Percentiles rank a stretch among this genome's conserved stretches.
phyloP scores from a whole-genome alignment of 2,113 vertebrate species.

The Calidris pygmaea region DNA sequence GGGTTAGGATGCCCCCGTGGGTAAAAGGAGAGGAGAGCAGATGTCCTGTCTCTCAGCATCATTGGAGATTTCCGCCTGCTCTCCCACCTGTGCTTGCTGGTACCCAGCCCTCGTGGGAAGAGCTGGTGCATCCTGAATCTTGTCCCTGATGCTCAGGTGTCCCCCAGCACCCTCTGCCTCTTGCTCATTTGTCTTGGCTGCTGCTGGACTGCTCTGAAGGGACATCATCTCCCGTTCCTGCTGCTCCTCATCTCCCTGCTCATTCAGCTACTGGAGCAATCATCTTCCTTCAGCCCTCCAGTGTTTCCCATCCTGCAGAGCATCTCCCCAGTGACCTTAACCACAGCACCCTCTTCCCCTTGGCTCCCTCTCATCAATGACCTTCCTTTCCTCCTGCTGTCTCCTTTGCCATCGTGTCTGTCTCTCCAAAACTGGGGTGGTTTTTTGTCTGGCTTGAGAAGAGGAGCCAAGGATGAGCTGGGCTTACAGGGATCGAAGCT shows the following conservation, averaged over 20 bases:
- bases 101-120: background rate
- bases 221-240: background rate
- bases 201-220: background rate
- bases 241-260: background rate
- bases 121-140: background rate
- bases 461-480: background rate
- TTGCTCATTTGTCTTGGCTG: background rate
- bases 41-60: rapidly evolving
- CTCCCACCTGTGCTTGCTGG: rapidly evolving
- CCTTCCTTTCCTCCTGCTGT: background rate
- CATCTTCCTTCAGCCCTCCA: background rate
- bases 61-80: background rate
- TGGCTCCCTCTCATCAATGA: background rate
- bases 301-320: background rate
- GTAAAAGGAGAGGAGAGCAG: background rate
- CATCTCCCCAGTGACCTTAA: background rate
- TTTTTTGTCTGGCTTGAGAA: background rate
- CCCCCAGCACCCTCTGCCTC: background rate
- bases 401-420: background rate
- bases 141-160: rapidly evolving
- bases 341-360: no score
- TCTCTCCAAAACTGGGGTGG: background rate
- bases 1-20: no score
- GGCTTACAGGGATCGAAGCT: background rate
- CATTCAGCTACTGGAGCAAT: background rate